Evolutionary conservation across 2,888 invertebrate genomes (phyloP).

Genomic region (Reticulitermes lucifugus): DNA sequence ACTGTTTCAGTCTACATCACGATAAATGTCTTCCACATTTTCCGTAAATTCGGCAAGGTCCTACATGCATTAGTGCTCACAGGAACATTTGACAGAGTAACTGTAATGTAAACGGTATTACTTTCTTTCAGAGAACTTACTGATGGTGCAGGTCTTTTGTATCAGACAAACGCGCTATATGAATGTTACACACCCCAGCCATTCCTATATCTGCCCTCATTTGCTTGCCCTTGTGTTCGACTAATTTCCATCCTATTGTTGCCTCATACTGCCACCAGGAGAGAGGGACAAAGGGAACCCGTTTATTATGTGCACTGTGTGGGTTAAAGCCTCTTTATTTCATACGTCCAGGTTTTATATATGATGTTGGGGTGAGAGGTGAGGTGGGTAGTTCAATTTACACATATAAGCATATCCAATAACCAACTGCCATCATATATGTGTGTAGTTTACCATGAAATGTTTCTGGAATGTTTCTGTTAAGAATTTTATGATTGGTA

Average conservation of each 20-base stretch:
- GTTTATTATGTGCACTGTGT: slow-evolving; percentile 34
- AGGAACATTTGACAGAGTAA: too few relatives aligned
- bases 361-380: not conserved
- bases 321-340: slow-evolving; percentile 29
- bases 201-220: not conserved
- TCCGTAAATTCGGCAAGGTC: too few relatives aligned
- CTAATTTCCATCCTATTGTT: slow-evolving; percentile 35
- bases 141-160: too few relatives aligned
- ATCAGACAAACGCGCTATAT: too few relatives aligned
- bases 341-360: slow-evolving; percentile 9
- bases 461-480: not conserved
- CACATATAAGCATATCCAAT: slow-evolving; percentile 27
- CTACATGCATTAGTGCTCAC: too few relatives aligned
- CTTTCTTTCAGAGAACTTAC: too few relatives aligned
- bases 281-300: slow-evolving; percentile 18
- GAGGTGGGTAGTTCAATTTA: not conserved
- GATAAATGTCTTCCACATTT: too few relatives aligned
- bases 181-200: not conserved
- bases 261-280: slow-evolving; percentile 13
- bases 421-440: not conserved
- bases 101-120: too few relatives aligned
- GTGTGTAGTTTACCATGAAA: not conserved
- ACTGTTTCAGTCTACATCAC: too few relatives aligned
- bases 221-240: slow-evolving; percentile 7
- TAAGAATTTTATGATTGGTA: not conserved